Conservation (phyloP, 2,113 vertebrate species). For the Aramus guarauna region DNA sequence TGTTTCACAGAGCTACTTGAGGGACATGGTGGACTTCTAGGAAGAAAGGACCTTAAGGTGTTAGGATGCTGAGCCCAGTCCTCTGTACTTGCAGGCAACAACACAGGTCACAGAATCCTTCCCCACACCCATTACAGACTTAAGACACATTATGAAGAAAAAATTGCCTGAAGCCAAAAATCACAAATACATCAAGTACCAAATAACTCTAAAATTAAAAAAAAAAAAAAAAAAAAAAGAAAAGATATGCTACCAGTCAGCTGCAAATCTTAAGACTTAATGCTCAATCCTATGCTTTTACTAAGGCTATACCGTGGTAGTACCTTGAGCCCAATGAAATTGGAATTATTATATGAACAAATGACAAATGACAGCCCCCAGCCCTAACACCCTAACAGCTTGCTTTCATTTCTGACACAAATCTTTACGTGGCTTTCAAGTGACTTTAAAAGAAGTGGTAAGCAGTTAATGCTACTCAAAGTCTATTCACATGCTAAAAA, state of each 20-base stretch:
- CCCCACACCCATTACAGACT: not conserved
- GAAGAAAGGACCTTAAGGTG: not conserved
- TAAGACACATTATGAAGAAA: not conserved
- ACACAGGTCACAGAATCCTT: not conserved
- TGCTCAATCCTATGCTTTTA: not conserved
- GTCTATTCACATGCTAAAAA: not conserved
- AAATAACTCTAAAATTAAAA: not conserved
- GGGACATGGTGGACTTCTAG: not conserved
- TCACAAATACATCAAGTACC: not conserved
- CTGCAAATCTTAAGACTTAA: not conserved
- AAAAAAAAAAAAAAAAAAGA: too few relatives aligned
- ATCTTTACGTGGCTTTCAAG: not conserved
- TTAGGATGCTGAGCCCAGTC: not conserved
- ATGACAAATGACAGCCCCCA: not conserved
- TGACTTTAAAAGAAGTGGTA: not conserved
- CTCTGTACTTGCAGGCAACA: not conserved
- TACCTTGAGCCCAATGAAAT: not conserved
- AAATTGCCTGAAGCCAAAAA: not conserved
- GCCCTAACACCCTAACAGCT: not conserved
- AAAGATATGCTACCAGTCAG: not conserved
- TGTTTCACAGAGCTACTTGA: not conserved
- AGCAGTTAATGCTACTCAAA: not conserved
- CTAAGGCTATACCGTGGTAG: not conserved
- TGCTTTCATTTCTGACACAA: not conserved
- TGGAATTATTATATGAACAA: not conserved